These are phyloP conservation scores for Diphyllodes magnificus DNA, from an alignment of 2,113 vertebrate species.

Conservation along the genomic window DNA sequence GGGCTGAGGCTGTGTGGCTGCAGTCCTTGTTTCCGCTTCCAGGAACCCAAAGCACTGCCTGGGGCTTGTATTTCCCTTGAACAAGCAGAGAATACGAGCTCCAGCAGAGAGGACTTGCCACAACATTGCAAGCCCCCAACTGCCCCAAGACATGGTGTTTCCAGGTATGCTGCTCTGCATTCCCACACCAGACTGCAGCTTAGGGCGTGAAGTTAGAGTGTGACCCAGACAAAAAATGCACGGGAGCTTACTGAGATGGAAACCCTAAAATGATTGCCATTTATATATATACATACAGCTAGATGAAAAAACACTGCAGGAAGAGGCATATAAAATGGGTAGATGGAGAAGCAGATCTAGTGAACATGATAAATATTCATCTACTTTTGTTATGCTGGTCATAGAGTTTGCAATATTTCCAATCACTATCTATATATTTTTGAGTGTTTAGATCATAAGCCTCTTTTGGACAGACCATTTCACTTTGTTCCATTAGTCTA, in stretches of 20 bases:
- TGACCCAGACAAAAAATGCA: not conserved
- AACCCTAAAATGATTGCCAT: not conserved
- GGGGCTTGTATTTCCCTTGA: not conserved
- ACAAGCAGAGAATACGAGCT: not conserved
- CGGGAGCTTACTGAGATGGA: not conserved
- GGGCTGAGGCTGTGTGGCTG: not conserved
- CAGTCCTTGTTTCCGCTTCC: not conserved
- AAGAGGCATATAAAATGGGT: not conserved
- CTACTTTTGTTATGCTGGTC: not conserved
- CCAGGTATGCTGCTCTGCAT: not conserved
- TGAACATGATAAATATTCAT: not conserved
- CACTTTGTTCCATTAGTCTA: not conserved
- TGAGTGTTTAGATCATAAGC: not conserved
- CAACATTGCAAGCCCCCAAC: accelerated
- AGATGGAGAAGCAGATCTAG: not conserved
- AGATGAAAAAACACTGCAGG: not conserved
- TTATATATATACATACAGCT: not conserved
- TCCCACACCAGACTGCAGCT: not conserved
- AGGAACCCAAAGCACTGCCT: not conserved
- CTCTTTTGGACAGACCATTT: not conserved
- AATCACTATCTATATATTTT: not conserved
- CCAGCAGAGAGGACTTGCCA: not conserved
- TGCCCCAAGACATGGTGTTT: not conserved
- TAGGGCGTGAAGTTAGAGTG: not conserved
- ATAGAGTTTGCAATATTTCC: not conserved